Evolutionary conservation across 2,113 vertebrate genomes (phyloP).

Genomic region (Callionymus lyra): DNA sequence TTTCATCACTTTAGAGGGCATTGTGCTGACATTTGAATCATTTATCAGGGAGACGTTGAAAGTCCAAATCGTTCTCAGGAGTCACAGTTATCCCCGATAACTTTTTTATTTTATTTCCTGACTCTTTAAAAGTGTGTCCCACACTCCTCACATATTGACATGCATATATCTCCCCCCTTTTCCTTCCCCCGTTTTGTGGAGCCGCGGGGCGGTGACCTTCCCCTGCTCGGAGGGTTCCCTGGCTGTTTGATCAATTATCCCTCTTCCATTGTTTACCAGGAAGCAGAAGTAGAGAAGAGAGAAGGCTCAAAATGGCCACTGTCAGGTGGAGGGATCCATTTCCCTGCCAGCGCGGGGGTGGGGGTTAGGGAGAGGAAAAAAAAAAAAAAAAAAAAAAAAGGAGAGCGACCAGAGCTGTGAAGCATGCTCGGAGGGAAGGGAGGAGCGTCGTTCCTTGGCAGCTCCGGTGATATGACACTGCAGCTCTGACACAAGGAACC

Average conservation of each 20-base stretch:
- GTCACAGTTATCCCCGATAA: no score
- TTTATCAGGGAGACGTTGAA: no score
- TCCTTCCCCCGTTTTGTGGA: conserved; percentile 32
- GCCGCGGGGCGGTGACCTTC: conserved; percentile 67
- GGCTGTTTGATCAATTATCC: conserved; percentile 77
- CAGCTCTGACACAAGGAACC: conserved; percentile 26
- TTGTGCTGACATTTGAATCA: no score
- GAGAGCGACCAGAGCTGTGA: conserved; percentile 65
- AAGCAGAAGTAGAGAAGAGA: conserved; percentile 53
- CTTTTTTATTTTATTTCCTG: not conserved
- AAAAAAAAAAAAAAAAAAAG: conserved; percentile 44
- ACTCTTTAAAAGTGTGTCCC: conserved; percentile 20
- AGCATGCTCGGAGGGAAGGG: conserved; percentile 53
- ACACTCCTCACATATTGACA: conserved; percentile 24
- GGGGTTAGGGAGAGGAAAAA: conserved; percentile 48
- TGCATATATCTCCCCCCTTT: conserved; percentile 3
- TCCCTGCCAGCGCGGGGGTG: conserved; percentile 57
- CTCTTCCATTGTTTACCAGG: conserved; percentile 71
- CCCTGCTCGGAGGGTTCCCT: conserved; percentile 65
- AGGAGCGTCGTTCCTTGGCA: conserved; percentile 45
- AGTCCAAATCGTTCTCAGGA: no score
- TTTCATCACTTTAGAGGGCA: conserved; percentile 6
- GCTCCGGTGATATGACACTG: conserved; percentile 55
- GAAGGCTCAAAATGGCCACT: conserved; percentile 68
- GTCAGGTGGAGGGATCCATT: conserved; percentile 69